Conservation (phyloP, 2,113 vertebrate genomes). For the Notarius quadriscutis region DNA sequence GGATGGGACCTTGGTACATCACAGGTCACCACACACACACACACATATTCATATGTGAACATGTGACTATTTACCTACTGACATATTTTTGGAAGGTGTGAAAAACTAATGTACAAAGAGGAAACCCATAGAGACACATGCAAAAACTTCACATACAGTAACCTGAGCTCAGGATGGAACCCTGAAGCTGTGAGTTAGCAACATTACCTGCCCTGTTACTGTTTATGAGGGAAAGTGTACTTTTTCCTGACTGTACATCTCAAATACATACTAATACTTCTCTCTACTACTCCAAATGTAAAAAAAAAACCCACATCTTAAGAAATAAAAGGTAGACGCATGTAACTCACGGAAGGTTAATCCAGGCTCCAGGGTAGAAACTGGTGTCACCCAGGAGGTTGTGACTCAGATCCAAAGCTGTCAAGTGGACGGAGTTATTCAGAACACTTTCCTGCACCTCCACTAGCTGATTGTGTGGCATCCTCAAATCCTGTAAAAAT, state of each 20-base stretch:
- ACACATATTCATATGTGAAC: neutral
- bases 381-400: constrained; percentile 72
- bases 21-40: neutral
- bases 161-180: neutral
- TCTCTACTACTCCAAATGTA: neutral
- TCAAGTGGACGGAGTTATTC: constrained; percentile 65
- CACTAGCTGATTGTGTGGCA: constrained; percentile 69
- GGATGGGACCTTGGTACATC: neutral
- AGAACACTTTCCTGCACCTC: constrained; percentile 66
- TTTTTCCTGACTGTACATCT: neutral
- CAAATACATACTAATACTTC: neutral
- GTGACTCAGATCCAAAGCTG: constrained; percentile 72
- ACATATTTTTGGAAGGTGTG: constrained; percentile 7
- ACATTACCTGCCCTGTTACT: neutral
- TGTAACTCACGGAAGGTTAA: constrained; percentile 65
- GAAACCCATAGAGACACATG: neutral
- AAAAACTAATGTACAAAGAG: neutral
- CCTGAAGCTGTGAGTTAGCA: neutral
- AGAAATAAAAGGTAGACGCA: constrained; percentile 6
- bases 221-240: neutral
- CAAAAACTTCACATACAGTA: neutral
- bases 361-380: constrained; percentile 66
- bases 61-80: neutral
- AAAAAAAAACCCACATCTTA: neutral
- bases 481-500: constrained; percentile 69